phyloP scores from a whole-genome alignment of 2,113 vertebrate species.

The Platysternon megacephalum region DNA sequence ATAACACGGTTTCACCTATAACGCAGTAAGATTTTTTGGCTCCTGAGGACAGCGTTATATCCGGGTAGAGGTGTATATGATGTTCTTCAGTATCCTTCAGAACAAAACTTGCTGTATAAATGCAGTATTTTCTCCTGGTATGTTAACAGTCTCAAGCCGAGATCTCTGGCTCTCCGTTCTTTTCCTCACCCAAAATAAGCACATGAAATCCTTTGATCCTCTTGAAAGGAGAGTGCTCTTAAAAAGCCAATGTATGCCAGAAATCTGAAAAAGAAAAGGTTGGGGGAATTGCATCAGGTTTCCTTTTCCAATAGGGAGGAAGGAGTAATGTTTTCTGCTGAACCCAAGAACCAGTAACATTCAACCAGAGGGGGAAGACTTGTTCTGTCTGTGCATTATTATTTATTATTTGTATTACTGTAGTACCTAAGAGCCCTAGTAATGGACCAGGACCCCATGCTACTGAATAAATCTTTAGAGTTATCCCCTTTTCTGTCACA shows the following conservation, averaged over 20 bases:
- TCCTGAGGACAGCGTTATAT: too few species aligned
- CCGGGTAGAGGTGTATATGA: neutral
- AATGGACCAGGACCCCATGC: neutral
- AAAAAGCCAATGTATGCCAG: neutral
- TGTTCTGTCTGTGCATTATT: neutral
- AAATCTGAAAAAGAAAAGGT: neutral
- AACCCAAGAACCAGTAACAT: conserved; percentile 13
- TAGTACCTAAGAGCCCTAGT: neutral
- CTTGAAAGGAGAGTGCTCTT: neutral
- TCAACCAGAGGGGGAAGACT: neutral
- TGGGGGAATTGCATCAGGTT: neutral
- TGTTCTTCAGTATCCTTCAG: neutral
- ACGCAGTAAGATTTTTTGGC: too few species aligned
- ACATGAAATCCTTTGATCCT: neutral
- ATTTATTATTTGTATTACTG: neutral
- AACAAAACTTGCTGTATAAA: neutral
- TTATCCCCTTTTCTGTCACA: neutral
- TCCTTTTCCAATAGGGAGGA: conserved; percentile 12
- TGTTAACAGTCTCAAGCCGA: conserved; percentile 9
- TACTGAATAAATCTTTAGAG: neutral
- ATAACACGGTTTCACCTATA: too few species aligned
- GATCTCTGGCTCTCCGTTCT: neutral
- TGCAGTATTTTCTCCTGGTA: neutral
- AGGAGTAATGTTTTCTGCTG: neutral
- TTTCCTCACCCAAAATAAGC: neutral